A percentile compares a stretch with the other conserved stretches of the same genome.
These are phyloP conservation scores for Istiophorus platypterus DNA, from an alignment of 2,113 vertebrate genomes.

Conservation along the genomic window DNA sequence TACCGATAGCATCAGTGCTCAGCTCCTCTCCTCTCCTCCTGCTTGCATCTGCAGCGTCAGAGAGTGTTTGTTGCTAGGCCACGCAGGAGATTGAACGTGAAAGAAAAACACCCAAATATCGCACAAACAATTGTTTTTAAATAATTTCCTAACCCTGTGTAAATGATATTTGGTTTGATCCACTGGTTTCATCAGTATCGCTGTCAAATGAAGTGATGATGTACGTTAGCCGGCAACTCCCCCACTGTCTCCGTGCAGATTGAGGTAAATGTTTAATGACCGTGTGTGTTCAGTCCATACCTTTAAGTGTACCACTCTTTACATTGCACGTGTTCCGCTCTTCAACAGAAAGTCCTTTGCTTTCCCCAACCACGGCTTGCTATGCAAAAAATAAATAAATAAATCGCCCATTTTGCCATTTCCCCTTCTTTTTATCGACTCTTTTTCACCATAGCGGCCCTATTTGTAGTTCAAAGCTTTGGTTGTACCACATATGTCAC, in stretches of 20 bases:
- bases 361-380: neutral
- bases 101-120: conserved; percentile 37
- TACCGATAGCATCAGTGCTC: conserved; percentile 30
- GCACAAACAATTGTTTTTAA: conserved; percentile 60
- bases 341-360: neutral
- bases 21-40: conserved; percentile 22
- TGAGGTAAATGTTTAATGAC: conserved; percentile 75
- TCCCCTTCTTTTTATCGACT: neutral
- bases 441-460: no score
- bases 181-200: conserved; percentile 50
- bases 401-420: neutral
- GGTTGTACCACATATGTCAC: neutral
- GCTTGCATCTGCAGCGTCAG: conserved; percentile 13
- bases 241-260: conserved; percentile 19
- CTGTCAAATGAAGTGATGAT: conserved; percentile 64
- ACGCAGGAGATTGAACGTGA: conserved; percentile 37
- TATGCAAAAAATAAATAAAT: no score
- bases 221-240: conserved; percentile 13
- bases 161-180: conserved; percentile 43
- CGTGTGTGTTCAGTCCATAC: conserved; percentile 30
- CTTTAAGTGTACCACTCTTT: conserved; percentile 31
- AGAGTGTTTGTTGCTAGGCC: conserved; percentile 30
- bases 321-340: conserved; percentile 23
- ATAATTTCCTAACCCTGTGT: conserved; percentile 63
- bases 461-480: conserved; percentile 34